Conservation (phyloP, 2,888 invertebrate genomes). For the Polydrusus tereticollis region DNA sequence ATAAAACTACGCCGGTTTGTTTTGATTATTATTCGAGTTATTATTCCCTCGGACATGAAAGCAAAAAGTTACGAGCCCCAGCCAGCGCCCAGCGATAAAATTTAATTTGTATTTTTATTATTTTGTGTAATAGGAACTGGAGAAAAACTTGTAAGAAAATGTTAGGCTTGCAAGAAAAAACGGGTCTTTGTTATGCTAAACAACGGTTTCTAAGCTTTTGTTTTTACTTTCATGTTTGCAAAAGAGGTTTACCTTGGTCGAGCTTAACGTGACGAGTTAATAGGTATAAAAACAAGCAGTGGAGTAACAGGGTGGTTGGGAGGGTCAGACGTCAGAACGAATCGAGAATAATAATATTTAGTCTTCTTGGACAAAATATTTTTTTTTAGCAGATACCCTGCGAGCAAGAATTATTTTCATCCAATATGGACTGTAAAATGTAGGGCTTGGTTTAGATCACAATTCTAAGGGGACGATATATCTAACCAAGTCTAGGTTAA, state of each 20-base stretch:
- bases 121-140: background rate
- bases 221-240: background rate
- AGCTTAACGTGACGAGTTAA: background rate
- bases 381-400: too few relatives aligned
- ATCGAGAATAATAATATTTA: too few relatives aligned
- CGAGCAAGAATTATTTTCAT: too few relatives aligned
- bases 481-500: too few relatives aligned
- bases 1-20: conserved; percentile 36
- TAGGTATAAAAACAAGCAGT: too few relatives aligned
- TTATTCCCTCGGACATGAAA: conserved; percentile 24
- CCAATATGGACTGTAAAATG: too few relatives aligned
- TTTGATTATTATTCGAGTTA: conserved; percentile 38
- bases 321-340: too few relatives aligned
- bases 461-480: too few relatives aligned
- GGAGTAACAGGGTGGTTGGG: too few relatives aligned
- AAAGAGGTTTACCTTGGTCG: background rate
- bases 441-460: too few relatives aligned
- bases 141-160: conserved; percentile 3
- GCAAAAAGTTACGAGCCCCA: conserved; percentile 16
- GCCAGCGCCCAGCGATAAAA: conserved; percentile 25
- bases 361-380: too few relatives aligned
- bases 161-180: background rate
- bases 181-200: background rate
- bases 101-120: conserved; percentile 26
- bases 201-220: background rate